Base-by-base conservation (phyloP, 2,113 vertebrate genomes). In the Caranx ignobilis region DNA sequence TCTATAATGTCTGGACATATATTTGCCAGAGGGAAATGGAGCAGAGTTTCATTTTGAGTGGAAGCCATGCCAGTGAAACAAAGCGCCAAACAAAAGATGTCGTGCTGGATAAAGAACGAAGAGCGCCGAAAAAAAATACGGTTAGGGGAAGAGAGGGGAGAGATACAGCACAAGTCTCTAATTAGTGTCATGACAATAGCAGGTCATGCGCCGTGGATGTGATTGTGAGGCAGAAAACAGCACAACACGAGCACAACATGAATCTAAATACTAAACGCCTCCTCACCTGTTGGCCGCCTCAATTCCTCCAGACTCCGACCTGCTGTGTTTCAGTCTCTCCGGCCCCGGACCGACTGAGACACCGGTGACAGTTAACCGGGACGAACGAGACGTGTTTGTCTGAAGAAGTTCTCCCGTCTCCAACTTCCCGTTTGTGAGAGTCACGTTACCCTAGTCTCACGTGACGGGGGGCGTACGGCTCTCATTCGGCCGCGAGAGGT, bases 401-500 rank as follows among this genome's bases (percentile, higher is more conserved):
- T 26, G 26, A n/a, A 50, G 32, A 85, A 91, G 37, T 85, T 84
- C 16, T 54, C 1, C 13, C 13, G 37, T 43, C 62, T 59, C 34
- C 0, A 76, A 90, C 88, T 94, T 93, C 92, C 93, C 59, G 91
- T 90, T 91, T 79, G 66, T 19, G 19, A 32, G 15, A 66, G 91
- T 94, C 93, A 94, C 89, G 89, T 94, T 91, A 87, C 88, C 63
- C 77, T 41, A 0, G 19, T 0, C 41, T 86, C 91, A 93, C 89
- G 88, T 93, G 89, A 93, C 80, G 0, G 37, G 1, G 10, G 43
- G 10, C 54, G 47, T 11, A 3, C 3, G 2, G 41, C 45, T 11
- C 18, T 12, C 2, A 4, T 37, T 71, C 32, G 21, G 37, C 71
- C 88, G 60, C 68, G 35, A 75, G 87, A 43, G 56, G 71, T 21